A percentile compares a stretch with the other conserved stretches of the same genome.
Conservation (phyloP, 2,888 invertebrate species). For the Nymphalis urticae region DNA sequence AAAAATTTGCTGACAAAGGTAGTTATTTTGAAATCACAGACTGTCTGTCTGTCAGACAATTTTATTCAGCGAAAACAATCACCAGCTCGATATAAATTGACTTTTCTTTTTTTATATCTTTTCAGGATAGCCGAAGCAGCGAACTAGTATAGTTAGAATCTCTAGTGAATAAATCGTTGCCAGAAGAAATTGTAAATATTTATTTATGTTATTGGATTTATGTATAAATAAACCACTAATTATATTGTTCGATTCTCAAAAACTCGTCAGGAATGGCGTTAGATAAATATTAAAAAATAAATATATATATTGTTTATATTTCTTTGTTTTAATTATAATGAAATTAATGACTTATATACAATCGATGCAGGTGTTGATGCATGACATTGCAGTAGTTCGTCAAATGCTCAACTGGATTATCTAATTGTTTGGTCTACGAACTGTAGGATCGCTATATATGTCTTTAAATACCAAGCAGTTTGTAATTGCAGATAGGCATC, state of each 20-base stretch:
- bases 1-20: too few species aligned
- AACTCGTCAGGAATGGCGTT: conserved; percentile 2
- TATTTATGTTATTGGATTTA: conserved; percentile 30
- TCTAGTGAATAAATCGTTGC: conserved; percentile 15
- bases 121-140: conserved; percentile 35
- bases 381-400: too few species aligned
- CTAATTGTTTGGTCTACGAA: too few species aligned
- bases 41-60: too few species aligned
- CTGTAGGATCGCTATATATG: too few species aligned
- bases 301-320: conserved; percentile 21
- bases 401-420: too few species aligned
- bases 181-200: conserved; percentile 30
- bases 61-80: too few species aligned
- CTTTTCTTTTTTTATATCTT: conserved; percentile 2
- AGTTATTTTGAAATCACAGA: too few species aligned
- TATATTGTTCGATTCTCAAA: conserved; percentile 13
- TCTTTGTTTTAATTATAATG: conserved; percentile 12
- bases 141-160: conserved; percentile 32
- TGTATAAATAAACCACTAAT: conserved; percentile 15
- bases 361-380: too few species aligned
- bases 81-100: not conserved
- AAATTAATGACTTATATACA: not conserved
- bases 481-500: too few species aligned
- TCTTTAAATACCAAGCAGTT: too few species aligned
- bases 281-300: conserved; percentile 23